phyloP scores from a whole-genome alignment of 2,888 invertebrate species.

The Xanthia togata region DNA sequence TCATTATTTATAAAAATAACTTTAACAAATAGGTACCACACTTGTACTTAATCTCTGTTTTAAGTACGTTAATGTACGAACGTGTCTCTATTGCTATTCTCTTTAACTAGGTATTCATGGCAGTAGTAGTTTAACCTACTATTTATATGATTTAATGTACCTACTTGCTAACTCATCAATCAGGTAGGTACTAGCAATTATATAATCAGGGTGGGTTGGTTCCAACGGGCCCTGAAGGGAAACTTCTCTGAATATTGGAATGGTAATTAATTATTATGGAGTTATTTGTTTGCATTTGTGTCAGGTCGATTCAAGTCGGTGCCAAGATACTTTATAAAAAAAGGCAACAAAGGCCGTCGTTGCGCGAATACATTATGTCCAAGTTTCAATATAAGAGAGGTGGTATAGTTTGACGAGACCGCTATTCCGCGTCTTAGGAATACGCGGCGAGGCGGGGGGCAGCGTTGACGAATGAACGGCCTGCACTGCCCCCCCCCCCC shows the following conservation, averaged over 20 bases:
- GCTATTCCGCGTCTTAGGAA: too few species aligned
- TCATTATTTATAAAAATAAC: background rate
- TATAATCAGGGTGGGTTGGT: too few species aligned
- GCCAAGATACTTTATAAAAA: background rate
- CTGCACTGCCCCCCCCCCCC: too few species aligned
- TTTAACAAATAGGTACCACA: slow-evolving; percentile 8
- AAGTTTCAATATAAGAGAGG: background rate
- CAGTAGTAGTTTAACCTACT: slow-evolving; percentile 1
- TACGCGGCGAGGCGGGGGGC: too few species aligned
- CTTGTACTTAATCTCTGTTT: background rate
- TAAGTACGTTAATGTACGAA: background rate
- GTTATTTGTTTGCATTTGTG: background rate
- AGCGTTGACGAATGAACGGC: too few species aligned
- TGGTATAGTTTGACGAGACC: background rate
- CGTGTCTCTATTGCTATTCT: background rate
- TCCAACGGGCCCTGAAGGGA: background rate
- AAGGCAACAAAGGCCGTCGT: too few species aligned
- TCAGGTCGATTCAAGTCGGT: background rate
- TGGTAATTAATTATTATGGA: background rate
- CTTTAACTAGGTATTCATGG: slow-evolving; percentile 8
- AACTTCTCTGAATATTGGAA: background rate
- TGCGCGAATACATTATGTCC: too few species aligned
- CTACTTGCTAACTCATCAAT: background rate
- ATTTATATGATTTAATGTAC: background rate
- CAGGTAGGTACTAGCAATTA: background rate